phyloP scores from a whole-genome alignment of 2,888 invertebrate species.

The Clivina fossor region DNA sequence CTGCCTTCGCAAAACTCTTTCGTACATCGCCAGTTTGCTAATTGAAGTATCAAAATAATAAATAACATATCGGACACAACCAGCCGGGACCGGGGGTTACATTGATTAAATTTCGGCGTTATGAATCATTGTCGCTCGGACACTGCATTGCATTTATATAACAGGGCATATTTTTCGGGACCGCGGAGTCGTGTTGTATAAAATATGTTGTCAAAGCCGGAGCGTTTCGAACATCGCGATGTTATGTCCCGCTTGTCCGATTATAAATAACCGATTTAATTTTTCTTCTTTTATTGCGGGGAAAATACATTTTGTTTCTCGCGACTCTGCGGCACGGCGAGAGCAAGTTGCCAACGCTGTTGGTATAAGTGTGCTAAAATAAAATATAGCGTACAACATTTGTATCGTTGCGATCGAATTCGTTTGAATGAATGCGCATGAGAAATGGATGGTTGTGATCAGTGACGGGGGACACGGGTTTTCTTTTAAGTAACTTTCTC shows the following conservation, averaged over 20 bases:
- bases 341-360: no score
- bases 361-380: constrained; percentile 31
- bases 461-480: constrained; percentile 4
- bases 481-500: neutral
- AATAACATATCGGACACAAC: no score
- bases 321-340: no score
- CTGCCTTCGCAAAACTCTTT: no score
- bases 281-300: constrained; percentile 33
- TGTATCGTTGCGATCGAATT: neutral
- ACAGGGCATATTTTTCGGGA: no score
- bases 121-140: constrained; percentile 29
- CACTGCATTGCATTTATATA: no score
- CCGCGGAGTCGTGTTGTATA: no score
- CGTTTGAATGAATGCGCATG: constrained; percentile 7
- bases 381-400: constrained; percentile 33
- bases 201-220: constrained; percentile 35
- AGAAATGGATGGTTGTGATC: neutral
- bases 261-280: constrained; percentile 34
- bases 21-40: constrained; percentile 14
- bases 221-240: no score
- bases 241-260: constrained; percentile 21
- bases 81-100: no score
- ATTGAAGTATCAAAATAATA: constrained; percentile 33
- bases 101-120: constrained; percentile 31
- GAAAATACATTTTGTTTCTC: constrained; percentile 22